phyloP scores from a whole-genome alignment of 2,888 invertebrate genomes.

The Xestia c-nigrum region DNA sequence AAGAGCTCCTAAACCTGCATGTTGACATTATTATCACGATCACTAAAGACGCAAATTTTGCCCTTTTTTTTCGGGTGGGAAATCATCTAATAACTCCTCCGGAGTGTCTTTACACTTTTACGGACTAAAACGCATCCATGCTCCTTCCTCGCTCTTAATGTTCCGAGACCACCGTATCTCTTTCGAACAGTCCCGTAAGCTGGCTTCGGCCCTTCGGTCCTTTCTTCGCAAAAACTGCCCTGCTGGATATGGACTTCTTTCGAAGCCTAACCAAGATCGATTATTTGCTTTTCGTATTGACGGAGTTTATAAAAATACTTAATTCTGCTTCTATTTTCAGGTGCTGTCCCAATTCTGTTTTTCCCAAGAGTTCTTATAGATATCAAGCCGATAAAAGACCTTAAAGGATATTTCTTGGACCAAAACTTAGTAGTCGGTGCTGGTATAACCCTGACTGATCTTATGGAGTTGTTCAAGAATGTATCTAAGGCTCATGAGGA shows the following conservation, averaged over 20 bases:
- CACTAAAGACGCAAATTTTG: not conserved
- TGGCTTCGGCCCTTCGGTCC: too few relatives aligned
- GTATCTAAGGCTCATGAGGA: constrained; percentile 77
- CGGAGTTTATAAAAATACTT: not conserved
- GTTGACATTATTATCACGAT: not conserved
- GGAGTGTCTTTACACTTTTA: too few relatives aligned
- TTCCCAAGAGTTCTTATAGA: constrained; percentile 91
- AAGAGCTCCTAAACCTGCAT: not conserved
- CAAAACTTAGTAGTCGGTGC: constrained; percentile 90
- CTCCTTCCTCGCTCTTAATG: too few relatives aligned
- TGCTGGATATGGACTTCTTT: not conserved
- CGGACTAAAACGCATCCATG: too few relatives aligned
- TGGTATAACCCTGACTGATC: constrained; percentile 90
- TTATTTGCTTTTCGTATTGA: not conserved
- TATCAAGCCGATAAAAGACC: constrained; percentile 90
- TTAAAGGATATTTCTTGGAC: constrained; percentile 85
- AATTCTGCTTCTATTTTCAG: constrained; percentile 66
- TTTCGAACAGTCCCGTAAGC: too few relatives aligned
- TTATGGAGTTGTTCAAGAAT: constrained; percentile 87
- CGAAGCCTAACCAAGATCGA: not conserved
- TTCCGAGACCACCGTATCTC: too few relatives aligned
- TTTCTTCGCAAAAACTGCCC: not conserved
- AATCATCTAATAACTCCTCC: too few relatives aligned
- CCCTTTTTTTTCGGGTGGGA: not conserved
- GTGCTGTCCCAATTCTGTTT: constrained; percentile 82